These are phyloP conservation scores for Garra rufa DNA, from an alignment of 2,113 vertebrate species.

Conservation along the genomic window DNA sequence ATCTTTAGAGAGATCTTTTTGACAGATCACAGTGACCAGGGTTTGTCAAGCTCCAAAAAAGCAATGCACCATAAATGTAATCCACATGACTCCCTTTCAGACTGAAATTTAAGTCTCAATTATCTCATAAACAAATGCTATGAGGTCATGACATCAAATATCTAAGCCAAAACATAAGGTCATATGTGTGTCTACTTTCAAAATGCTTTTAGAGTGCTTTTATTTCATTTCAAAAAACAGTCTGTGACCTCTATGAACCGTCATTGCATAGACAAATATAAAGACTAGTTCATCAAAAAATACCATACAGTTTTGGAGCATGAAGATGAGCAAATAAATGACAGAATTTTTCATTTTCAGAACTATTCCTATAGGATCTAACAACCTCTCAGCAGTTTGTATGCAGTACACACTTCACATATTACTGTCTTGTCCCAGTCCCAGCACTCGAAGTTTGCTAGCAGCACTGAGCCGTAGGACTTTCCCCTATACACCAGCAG, in stretches of 20 bases:
- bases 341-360: not conserved
- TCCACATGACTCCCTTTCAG: not conserved
- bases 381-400: slow-evolving; percentile 11
- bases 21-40: not conserved
- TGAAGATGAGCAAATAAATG: not conserved
- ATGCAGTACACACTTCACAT: slow-evolving; percentile 13
- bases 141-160: not conserved
- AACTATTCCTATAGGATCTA: slow-evolving; percentile 11
- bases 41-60: not conserved
- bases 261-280: not conserved
- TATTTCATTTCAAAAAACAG: slow-evolving; percentile 9
- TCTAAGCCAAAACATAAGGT: not conserved
- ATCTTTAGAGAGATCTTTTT: not conserved
- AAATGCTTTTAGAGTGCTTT: not conserved
- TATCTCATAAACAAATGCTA: not conserved
- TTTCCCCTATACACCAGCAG: slow-evolving; percentile 5
- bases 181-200: not conserved
- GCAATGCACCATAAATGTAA: not conserved
- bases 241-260: not conserved
- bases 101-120: not conserved
- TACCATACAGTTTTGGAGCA: not conserved
- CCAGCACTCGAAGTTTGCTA: slow-evolving; percentile 9
- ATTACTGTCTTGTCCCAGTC: not conserved
- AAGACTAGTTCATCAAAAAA: not conserved
- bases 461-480: not conserved